Evolutionary conservation across 2,113 vertebrate genomes (phyloP).

Genomic region (Acrocephalus arundinaceus): DNA sequence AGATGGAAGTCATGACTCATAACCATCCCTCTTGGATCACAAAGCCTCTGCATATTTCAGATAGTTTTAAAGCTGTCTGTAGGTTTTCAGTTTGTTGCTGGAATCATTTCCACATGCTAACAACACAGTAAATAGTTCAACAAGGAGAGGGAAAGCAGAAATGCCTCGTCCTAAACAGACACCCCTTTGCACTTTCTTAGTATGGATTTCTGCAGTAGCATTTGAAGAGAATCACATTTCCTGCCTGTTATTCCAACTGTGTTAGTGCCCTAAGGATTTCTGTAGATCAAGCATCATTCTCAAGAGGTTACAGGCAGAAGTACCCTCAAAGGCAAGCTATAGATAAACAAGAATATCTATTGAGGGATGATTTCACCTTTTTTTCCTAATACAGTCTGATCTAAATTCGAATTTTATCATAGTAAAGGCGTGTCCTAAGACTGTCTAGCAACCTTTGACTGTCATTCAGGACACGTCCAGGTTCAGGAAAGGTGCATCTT

Average conservation of each 20-base stretch:
- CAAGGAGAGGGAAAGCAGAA: neutral
- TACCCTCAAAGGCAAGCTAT: neutral
- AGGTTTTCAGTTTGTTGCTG: slow-evolving; percentile 29
- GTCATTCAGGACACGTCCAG: neutral
- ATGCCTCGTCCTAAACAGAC: neutral
- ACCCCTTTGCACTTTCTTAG: neutral
- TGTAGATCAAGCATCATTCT: neutral
- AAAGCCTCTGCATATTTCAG: slow-evolving; percentile 32
- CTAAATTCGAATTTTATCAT: neutral
- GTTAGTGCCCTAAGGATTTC: neutral
- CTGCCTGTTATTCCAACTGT: neutral
- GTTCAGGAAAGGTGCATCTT: neutral
- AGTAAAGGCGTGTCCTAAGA: neutral
- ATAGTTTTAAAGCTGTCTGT: slow-evolving; percentile 1
- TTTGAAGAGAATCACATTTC: neutral
- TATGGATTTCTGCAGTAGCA: neutral
- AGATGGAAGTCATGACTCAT: neutral
- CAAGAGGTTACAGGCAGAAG: neutral
- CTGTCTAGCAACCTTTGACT: neutral
- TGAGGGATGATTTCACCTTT: neutral
- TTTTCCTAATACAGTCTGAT: neutral
- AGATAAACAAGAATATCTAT: neutral
- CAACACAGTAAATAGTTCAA: neutral
- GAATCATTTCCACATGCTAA: slow-evolving; percentile 47
- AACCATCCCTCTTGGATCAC: neutral